These are phyloP conservation scores for Aleiodes leptofemur DNA, from an alignment of 2,888 invertebrate genomes.

Conservation along the genomic window DNA sequence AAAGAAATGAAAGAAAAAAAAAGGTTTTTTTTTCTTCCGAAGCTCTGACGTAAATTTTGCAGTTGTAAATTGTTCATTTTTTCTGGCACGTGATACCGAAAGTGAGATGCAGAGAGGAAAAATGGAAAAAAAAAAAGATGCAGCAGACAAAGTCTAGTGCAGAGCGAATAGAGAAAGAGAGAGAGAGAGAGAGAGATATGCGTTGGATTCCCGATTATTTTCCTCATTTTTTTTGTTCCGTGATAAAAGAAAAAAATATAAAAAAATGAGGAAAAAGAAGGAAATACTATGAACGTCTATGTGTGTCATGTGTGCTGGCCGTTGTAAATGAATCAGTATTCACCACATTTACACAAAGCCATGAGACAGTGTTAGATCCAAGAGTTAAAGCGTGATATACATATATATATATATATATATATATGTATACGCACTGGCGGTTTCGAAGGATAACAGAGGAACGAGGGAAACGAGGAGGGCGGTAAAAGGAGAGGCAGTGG, in stretches of 20 bases:
- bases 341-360: conserved; percentile 20
- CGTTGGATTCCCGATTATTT: not conserved
- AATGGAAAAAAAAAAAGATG: no score
- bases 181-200: not conserved
- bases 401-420: conserved; percentile 17
- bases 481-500: not conserved
- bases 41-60: not conserved
- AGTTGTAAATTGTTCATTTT: conserved; percentile 2
- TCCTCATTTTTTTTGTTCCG: no score
- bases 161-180: not conserved
- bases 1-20: not conserved
- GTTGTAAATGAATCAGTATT: conserved; percentile 25
- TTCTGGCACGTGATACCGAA: not conserved
- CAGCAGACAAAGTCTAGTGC: not conserved
- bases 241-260: no score
- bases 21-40: not conserved
- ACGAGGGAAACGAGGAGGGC: not conserved
- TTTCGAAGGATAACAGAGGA: conserved; percentile 16
- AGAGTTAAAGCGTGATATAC: conserved; percentile 20
- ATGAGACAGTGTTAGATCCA: conserved; percentile 10
- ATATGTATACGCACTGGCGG: not conserved
- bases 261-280: not conserved
- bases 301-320: conserved; percentile 4
- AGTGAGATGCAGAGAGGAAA: not conserved
- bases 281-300: not conserved